These are phyloP conservation scores for Lomographa bimaculata DNA, from an alignment of 2,888 invertebrate genomes.

Conservation along the genomic window DNA sequence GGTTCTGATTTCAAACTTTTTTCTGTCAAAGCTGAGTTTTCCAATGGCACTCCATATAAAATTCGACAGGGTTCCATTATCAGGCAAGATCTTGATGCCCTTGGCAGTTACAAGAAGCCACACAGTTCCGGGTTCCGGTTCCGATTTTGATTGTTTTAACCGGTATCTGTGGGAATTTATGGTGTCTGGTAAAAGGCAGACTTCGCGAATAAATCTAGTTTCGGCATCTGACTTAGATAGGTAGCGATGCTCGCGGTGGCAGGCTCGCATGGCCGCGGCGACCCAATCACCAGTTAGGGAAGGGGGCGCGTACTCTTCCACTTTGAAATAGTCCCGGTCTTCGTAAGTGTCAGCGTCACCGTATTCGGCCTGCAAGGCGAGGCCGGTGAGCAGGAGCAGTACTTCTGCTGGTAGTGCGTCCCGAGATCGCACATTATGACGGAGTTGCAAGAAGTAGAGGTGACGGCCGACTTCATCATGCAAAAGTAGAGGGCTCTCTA, in stretches of 20 bases:
- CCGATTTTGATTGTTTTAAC: conserved; percentile 89
- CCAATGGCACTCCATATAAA: conserved; percentile 98
- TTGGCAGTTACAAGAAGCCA: conserved; percentile 96
- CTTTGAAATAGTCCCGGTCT: conserved; percentile 86
- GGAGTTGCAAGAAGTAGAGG: conserved; percentile 97
- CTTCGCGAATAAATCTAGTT: conserved; percentile 94
- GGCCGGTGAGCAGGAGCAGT: conserved; percentile 91
- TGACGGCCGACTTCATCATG: conserved; percentile 96
- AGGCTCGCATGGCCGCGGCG: conserved; percentile 86
- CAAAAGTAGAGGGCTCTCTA: conserved; percentile 94
- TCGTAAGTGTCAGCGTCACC: conserved; percentile 87
- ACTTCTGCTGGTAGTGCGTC: conserved; percentile 86
- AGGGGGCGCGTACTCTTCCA: conserved; percentile 93
- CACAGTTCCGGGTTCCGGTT: conserved; percentile 90
- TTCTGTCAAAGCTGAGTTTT: conserved; percentile 97
- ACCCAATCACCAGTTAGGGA: conserved; percentile 85
- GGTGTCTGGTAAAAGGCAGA: conserved; percentile 91
- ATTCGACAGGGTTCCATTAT: conserved; percentile 87
- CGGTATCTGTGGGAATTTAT: conserved; percentile 95
- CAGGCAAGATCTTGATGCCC: conserved; percentile 94
- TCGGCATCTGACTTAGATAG: conserved; percentile 92
- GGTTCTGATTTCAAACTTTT: conserved; percentile 98
- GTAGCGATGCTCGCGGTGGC: conserved; percentile 92
- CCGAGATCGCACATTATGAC: conserved; percentile 91
- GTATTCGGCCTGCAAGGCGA: conserved; percentile 96